Evolutionary conservation across 53 echinoderm and acorn worm genomes (phyloP).

Genomic region (Echinometra lucunter): DNA sequence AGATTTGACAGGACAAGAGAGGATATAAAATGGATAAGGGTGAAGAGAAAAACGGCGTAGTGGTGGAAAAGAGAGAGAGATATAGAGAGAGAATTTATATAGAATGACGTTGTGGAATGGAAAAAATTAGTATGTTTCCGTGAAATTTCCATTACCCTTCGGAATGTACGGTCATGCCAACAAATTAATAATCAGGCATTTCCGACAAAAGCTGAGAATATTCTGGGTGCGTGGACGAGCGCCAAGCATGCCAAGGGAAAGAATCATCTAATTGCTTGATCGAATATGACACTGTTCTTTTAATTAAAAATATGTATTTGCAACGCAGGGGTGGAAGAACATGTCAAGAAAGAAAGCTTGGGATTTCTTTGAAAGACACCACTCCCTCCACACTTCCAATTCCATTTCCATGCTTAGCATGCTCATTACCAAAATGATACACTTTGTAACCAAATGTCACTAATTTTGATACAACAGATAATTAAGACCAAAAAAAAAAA

Average conservation of each 20-base stretch:
- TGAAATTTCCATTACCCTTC: conserved; percentile 25
- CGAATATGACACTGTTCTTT: neutral
- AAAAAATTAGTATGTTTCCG: neutral
- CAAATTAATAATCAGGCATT: conserved; percentile 30
- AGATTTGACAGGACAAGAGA: no score
- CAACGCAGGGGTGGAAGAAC: neutral
- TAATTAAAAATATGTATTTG: no score
- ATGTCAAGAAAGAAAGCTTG: neutral
- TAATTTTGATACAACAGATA: neutral
- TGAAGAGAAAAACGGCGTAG: neutral
- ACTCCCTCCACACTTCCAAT: neutral
- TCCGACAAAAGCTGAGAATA: neutral
- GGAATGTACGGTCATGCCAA: neutral
- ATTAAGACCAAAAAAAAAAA: neutral
- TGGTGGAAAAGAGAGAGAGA: neutral
- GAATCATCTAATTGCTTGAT: neutral
- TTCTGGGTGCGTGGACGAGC: conserved; percentile 16
- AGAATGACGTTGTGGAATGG: conserved; percentile 22
- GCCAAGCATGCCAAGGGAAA: conserved; percentile 25
- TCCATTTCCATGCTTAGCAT: neutral
- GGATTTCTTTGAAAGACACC: neutral
- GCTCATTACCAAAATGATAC: neutral
- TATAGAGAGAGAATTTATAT: neutral
- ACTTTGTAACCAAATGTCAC: neutral
- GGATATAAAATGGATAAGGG: neutral